Evolutionary conservation across 2,888 invertebrate genomes (phyloP), one percentile per base, ranked within the genome.

Genomic region (Platerodrilus igneus): DNA sequence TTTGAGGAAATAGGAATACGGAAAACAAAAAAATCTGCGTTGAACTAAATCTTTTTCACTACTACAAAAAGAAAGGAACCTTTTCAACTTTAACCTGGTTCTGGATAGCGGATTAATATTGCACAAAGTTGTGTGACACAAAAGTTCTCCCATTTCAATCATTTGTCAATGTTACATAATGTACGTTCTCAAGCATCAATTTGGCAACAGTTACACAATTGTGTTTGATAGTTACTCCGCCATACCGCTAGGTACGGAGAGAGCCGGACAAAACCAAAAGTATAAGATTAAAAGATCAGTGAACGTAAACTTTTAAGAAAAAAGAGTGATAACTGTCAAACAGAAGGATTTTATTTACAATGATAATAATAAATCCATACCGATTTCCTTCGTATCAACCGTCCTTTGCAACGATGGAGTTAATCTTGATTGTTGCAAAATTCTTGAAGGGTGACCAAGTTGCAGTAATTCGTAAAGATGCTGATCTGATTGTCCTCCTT

Each of bases 1-100:
- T 30, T 30, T 30, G 20, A 31, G 4, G 20, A 31, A 5, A 15
- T 15, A 11, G 21, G 7, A 13, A 31, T 31, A 15, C 9, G 21
- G 8, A 31, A 31, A 3, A 31, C 31, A 5, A 31, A 31, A 9
- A 13, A 20, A 10, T 20, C 13, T 3, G 21, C 14, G 4, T 10
- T 29, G 2, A 11, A 29, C 10, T 9, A 9, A 8, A 3, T 3
- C 1, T 29, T 29, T 29, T 4, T 16, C n/a, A 2, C 15, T 15
- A n/a, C n/a, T n/a, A n/a, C n/a, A n/a, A n/a, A n/a, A n/a, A n/a
- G n/a, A n/a, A n/a, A n/a, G n/a, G n/a, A n/a, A n/a, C n/a, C n/a
- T n/a, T n/a, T n/a, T n/a, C n/a, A n/a, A n/a, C n/a, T n/a, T n/a
- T n/a, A n/a, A n/a, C n/a, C n/a, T n/a, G n/a, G n/a, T n/a, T n/a